Base-by-base conservation (phyloP, 2,113 vertebrate genomes). In the Tragelaphus imberbis region DNA sequence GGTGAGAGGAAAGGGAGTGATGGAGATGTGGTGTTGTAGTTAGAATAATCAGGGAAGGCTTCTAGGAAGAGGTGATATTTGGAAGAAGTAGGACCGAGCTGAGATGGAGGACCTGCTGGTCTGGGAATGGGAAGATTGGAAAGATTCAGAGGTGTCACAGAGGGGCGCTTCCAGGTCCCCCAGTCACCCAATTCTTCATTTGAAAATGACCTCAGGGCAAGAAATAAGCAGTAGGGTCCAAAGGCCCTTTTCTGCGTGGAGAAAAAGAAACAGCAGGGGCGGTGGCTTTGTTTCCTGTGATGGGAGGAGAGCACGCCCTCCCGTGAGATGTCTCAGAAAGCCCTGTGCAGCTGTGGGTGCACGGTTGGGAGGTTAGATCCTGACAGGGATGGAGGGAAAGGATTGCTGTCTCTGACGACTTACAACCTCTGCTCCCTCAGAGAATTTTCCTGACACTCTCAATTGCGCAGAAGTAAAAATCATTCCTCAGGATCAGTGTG, bases 381-480 rank as follows among this genome's bases (percentile, higher is more conserved):
- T 59, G 25, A 19, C 30, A 14, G 8, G n/a, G 25, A n/a, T 8
- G n/a, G 6, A 51, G 44, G 55, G 28, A 30, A 85, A 75, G 11
- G 2, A 28, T 14, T 16, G 21, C 33, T 63, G 4, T 91, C 14
- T 95, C 88, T 80, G 63, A 51, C 12, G 87, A 95, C 89, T 95
- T 47, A 87, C 55, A 5, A 7, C n/a, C 12, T 88, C 53, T 93
- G 7, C 40, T 28, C 61, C 63, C 65, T 68, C 93, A 98, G 98
- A 97, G 93, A 97, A 96, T 21, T 98, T 97, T 87, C 98, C 98
- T 1, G 95, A 98, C 28, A 93, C 95, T 33, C 98, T 98, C 84
- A 96, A 96, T 90, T 98, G 98, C 0, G 97, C 98, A 23, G 17
- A 98, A 6, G 80, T 98, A 27, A 30, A 97, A 47, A 97, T 98